Percentiles rank a stretch among this genome's conserved stretches.
These are phyloP conservation scores for Ondatra zibethicus DNA, from an alignment of 2,113 vertebrate genomes.

Conservation along the genomic window DNA sequence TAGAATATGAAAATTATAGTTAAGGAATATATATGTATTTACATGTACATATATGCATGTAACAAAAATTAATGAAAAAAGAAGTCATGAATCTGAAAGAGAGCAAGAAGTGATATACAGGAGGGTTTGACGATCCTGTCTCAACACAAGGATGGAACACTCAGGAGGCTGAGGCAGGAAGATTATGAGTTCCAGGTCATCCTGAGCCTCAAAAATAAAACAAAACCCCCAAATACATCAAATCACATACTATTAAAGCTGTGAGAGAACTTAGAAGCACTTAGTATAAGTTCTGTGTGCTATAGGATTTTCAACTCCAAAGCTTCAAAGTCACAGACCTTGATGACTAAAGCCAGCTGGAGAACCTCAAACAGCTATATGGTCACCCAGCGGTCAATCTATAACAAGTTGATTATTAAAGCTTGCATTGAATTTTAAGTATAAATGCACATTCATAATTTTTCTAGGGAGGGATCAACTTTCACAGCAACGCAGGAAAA, in stretches of 20 bases:
- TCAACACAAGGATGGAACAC: background rate
- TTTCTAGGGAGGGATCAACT: background rate
- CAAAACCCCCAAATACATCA: background rate
- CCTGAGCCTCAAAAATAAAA: background rate
- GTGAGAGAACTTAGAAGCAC: conserved; percentile 21
- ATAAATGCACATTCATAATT: background rate
- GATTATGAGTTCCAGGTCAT: background rate
- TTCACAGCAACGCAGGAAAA: background rate
- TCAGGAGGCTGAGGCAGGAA: background rate
- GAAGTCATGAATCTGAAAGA: background rate
- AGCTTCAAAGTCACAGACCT: conserved; percentile 18
- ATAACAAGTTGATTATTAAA: background rate
- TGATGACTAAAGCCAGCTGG: background rate
- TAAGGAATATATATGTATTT: background rate
- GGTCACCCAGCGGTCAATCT: background rate
- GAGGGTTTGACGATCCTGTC: background rate
- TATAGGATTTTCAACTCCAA: background rate
- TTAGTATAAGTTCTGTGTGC: conserved; percentile 30
- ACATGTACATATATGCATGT: background rate
- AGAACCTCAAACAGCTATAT: background rate
- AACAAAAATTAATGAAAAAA: background rate
- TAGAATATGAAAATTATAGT: background rate
- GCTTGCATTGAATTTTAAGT: conserved; percentile 21
- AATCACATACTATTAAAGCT: conserved; percentile 14
- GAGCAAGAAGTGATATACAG: background rate